Conservation (phyloP, 2,888 invertebrate species). For the Mellilla xanthometata region DNA sequence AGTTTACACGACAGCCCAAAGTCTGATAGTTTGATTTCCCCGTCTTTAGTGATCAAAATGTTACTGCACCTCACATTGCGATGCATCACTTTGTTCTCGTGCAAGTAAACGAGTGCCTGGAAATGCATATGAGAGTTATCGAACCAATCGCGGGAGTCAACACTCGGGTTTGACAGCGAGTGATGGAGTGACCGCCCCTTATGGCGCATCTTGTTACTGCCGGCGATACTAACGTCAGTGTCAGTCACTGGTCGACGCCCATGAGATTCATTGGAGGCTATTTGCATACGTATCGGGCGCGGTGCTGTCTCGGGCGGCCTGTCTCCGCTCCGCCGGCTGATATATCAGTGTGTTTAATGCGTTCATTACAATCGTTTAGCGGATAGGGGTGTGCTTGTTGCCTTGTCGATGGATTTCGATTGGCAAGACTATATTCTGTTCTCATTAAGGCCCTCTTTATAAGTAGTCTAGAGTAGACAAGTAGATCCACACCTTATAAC, state of each 20-base stretch:
- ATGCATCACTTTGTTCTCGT: constrained; percentile 93
- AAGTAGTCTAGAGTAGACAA: no score
- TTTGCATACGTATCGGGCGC: constrained; percentile 75
- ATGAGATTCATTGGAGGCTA: constrained; percentile 74
- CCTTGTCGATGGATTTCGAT: constrained; percentile 7
- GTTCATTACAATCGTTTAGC: constrained; percentile 71
- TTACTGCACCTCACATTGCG: constrained; percentile 95
- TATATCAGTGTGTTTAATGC: constrained; percentile 76
- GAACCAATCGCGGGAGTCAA: constrained; percentile 63
- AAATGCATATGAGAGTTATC: constrained; percentile 62
- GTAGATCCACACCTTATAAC: no score
- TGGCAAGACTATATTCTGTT: no score
- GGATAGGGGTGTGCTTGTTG: constrained; percentile 42
- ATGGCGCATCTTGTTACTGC: constrained; percentile 48
- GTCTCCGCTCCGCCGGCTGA: constrained; percentile 67
- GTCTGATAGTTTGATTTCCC: constrained; percentile 95
- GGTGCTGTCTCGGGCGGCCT: constrained; percentile 64
- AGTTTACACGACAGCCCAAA: constrained; percentile 91
- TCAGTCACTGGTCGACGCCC: constrained; percentile 77
- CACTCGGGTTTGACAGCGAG: constrained; percentile 61
- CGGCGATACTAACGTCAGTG: constrained; percentile 70
- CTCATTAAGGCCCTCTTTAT: no score
- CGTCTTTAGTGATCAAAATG: constrained; percentile 91
- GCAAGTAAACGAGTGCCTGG: constrained; percentile 91
- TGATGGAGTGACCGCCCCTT: constrained; percentile 72